Percentiles rank a stretch among this genome's conserved stretches.
Evolutionary conservation across 2,888 invertebrate genomes (phyloP).

Genomic region (Hirtodrosophila histrioides): DNA sequence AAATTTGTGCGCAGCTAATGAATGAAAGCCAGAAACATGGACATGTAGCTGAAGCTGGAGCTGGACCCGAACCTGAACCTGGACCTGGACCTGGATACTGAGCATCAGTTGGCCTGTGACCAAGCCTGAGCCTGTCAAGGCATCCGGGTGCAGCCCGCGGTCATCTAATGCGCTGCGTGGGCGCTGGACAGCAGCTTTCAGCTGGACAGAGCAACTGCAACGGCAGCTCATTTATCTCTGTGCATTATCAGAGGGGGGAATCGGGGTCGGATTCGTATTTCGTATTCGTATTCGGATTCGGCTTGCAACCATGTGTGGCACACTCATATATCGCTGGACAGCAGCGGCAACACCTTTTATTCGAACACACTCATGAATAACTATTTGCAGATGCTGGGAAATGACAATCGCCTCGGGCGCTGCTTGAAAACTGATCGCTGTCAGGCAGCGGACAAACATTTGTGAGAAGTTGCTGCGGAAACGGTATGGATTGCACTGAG

Average conservation of each 20-base stretch:
- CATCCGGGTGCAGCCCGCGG: slow-evolving; percentile 16
- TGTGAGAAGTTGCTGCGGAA: slow-evolving; percentile 13
- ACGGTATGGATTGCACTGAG: not conserved
- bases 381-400: slow-evolving; percentile 43
- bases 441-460: slow-evolving; percentile 1
- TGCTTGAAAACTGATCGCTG: slow-evolving; percentile 34
- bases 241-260: slow-evolving; percentile 17
- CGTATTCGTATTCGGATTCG: too few relatives aligned
- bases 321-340: slow-evolving; percentile 32
- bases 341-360: slow-evolving; percentile 33
- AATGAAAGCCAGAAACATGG: slow-evolving; percentile 33
- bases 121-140: slow-evolving; percentile 15
- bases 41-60: too few relatives aligned
- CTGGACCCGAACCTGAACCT: too few relatives aligned
- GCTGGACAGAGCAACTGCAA: slow-evolving; percentile 20
- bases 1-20: slow-evolving; percentile 50
- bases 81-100: too few relatives aligned
- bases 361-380: slow-evolving; percentile 43
- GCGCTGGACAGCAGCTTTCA: slow-evolving; percentile 33
- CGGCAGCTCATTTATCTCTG: slow-evolving; percentile 49
- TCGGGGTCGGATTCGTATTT: too few relatives aligned
- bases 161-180: slow-evolving; percentile 61
- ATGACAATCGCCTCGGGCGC: slow-evolving; percentile 39
- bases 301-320: slow-evolving; percentile 44
- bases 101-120: not conserved